A percentile compares a stretch with the other conserved stretches of the same genome.
These are phyloP conservation scores for Saccostrea echinata DNA, from an alignment of 1,140 invertebrate genomes.

Conservation along the genomic window DNA sequence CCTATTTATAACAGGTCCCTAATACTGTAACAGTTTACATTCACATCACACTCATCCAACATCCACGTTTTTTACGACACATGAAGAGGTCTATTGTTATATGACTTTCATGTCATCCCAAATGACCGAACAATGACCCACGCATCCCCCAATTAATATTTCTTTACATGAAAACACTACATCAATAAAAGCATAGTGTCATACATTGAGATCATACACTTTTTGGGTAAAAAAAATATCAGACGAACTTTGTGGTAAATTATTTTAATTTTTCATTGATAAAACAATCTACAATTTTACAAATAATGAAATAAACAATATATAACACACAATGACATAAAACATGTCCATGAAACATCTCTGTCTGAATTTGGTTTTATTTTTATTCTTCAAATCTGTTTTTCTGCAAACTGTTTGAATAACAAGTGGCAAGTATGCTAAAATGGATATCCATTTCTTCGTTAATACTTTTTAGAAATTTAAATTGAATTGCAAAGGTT, in stretches of 20 bases:
- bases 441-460: background rate
- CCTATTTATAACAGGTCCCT: too few relatives aligned
- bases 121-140: background rate
- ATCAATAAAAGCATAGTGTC: background rate
- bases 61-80: too few relatives aligned
- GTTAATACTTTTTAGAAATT: background rate
- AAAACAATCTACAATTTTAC: conserved; percentile 7
- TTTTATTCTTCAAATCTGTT: background rate
- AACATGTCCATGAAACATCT: background rate
- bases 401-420: background rate
- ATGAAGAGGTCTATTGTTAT: too few relatives aligned
- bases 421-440: background rate
- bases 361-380: background rate
- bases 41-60: too few relatives aligned
- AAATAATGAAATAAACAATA: conserved; percentile 12
- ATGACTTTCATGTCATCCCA: too few relatives aligned
- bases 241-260: background rate
- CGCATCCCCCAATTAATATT: background rate
- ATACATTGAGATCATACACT: background rate
- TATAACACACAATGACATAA: background rate
- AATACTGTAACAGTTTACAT: too few relatives aligned
- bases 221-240: background rate
- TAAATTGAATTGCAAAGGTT: too few relatives aligned
- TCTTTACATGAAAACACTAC: background rate
- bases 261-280: conserved; percentile 12